Percentiles rank a stretch among this genome's conserved stretches.
Conservation (phyloP, 1,140 invertebrate species). For the Drosophila saltans region DNA sequence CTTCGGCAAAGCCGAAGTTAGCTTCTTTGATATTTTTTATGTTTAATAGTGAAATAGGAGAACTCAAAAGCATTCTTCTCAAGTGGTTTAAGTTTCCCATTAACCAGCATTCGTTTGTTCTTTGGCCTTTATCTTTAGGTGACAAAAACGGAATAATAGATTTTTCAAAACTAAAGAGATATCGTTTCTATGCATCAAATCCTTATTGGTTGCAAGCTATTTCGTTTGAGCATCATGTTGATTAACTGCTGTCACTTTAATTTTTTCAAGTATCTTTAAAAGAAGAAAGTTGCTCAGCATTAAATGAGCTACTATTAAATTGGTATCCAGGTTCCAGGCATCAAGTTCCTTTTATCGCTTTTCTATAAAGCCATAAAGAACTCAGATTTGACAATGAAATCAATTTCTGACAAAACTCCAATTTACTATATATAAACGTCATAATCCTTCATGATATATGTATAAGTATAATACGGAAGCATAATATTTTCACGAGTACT, state of each 20-base stretch:
- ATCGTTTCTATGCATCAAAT: too few species aligned
- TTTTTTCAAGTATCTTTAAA: background rate
- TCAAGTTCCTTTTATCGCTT: background rate
- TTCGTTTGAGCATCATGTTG: background rate
- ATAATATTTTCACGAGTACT: background rate
- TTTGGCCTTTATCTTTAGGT: too few species aligned
- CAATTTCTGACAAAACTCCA: background rate
- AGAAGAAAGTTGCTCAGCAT: too few species aligned
- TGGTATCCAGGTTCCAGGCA: background rate
- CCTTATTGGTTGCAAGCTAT: too few species aligned
- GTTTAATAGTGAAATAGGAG: too few species aligned
- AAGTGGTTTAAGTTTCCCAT: too few species aligned
- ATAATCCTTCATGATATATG: conserved; percentile 18
- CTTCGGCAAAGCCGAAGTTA: too few species aligned
- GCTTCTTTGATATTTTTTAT: too few species aligned
- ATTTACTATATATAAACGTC: background rate
- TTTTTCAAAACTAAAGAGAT: too few species aligned
- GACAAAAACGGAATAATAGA: too few species aligned
- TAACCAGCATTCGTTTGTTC: too few species aligned
- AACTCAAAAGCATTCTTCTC: too few species aligned
- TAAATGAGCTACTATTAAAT: background rate
- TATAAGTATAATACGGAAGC: background rate
- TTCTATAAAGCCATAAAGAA: background rate
- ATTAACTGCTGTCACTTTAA: background rate
- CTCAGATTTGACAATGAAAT: conserved; percentile 12